A percentile compares a stretch with the other conserved stretches of the same genome.
Evolutionary conservation across 2,888 invertebrate species (phyloP).

Genomic region (Melieria crassipennis): DNA sequence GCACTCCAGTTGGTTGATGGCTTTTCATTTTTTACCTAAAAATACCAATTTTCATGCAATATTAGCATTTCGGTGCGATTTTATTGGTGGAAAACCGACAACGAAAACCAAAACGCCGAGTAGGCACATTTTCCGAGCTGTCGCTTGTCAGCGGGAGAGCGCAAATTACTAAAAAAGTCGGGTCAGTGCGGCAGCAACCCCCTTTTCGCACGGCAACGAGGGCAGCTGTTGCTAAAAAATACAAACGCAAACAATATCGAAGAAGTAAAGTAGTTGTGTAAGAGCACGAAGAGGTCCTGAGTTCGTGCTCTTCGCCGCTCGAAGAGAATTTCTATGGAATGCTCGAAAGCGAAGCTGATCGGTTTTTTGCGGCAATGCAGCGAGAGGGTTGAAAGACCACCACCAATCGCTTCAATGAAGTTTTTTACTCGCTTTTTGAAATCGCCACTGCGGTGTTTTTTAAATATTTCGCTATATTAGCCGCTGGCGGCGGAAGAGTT

Average conservation of each 20-base stretch:
- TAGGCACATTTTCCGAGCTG: slow-evolving; percentile 1
- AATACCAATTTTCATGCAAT: slow-evolving; percentile 51
- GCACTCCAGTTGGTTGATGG: slow-evolving; percentile 46
- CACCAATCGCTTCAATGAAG: slow-evolving; percentile 25
- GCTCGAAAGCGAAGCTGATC: too few species aligned
- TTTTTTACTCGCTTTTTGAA: slow-evolving; percentile 26
- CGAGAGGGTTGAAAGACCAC: slow-evolving; percentile 36
- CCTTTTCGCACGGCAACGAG: too few species aligned
- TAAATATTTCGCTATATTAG: slow-evolving; percentile 55
- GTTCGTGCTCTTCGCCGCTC: too few species aligned
- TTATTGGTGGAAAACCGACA: slow-evolving; percentile 55
- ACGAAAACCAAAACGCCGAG: slow-evolving; percentile 32
- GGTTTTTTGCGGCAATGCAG: slow-evolving; percentile 21
- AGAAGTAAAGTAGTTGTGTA: too few species aligned
- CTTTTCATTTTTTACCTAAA: slow-evolving; percentile 55
- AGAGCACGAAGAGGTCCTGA: too few species aligned
- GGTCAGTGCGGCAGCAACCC: too few species aligned
- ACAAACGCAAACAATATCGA: too few species aligned
- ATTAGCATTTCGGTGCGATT: slow-evolving; percentile 57
- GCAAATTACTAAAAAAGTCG: too few species aligned
- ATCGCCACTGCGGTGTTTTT: slow-evolving; percentile 22
- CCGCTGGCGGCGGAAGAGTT: slow-evolving; percentile 55
- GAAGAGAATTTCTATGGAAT: too few species aligned
- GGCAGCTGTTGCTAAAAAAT: too few species aligned
- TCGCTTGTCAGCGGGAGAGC: not conserved